These are phyloP conservation scores for Lordiphosa stackelbergi DNA, from an alignment of 1,140 invertebrate species.

Conservation along the genomic window DNA sequence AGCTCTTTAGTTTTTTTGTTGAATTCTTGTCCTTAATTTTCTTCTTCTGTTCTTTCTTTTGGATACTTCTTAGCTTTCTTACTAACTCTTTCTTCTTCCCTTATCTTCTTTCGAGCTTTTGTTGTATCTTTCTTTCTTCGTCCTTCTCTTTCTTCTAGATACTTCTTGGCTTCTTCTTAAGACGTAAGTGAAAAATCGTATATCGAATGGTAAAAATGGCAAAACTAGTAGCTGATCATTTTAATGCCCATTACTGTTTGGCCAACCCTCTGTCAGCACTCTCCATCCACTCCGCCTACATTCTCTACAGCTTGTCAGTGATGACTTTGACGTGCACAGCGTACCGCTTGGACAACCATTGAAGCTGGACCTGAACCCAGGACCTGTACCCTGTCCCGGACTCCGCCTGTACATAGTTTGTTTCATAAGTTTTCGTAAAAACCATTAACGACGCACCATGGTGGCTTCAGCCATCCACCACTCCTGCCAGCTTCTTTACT, in stretches of 20 bases:
- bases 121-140: too few relatives aligned
- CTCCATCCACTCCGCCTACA: background rate
- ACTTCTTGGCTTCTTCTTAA: too few relatives aligned
- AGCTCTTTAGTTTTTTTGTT: too few relatives aligned
- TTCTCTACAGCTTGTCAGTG: constrained; percentile 13
- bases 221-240: too few relatives aligned
- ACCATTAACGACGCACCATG: constrained; percentile 68
- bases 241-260: background rate
- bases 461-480: constrained; percentile 20
- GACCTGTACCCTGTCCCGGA: constrained; percentile 6
- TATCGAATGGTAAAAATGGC: too few relatives aligned
- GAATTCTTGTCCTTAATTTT: too few relatives aligned
- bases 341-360: constrained; percentile 17
- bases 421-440: constrained; percentile 69
- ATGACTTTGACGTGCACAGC: constrained; percentile 37
- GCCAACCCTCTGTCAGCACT: constrained; percentile 10
- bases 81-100: too few relatives aligned
- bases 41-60: too few relatives aligned
- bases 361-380: constrained; percentile 5
- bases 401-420: constrained; percentile 57
- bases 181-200: too few relatives aligned
- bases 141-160: too few relatives aligned
- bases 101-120: too few relatives aligned
- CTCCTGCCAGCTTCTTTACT: constrained; percentile 20
- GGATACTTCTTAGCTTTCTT: too few relatives aligned